phyloP scores from a whole-genome alignment of 2,113 vertebrate species.

The Zonotrichia leucophrys region DNA sequence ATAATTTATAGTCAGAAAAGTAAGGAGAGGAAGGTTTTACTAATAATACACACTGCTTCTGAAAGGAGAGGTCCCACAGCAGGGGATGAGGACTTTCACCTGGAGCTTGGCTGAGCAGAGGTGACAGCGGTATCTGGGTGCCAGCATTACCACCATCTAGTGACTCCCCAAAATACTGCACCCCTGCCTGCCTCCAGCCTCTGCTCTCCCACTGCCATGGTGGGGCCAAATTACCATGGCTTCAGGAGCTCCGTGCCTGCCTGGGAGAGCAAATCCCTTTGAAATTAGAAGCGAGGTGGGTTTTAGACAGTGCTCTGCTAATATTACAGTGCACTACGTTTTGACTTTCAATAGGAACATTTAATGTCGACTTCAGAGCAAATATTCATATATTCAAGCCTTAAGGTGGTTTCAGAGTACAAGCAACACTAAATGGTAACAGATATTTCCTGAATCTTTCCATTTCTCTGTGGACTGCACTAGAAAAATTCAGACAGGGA shows the following conservation, averaged over 20 bases:
- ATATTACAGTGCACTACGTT: not conserved
- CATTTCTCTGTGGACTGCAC: not conserved
- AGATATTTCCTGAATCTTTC: not conserved
- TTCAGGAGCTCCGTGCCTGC: not conserved
- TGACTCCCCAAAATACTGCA: not conserved
- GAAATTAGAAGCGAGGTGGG: not conserved
- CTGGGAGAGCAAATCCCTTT: not conserved
- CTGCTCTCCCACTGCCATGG: not conserved
- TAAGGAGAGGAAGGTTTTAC: not conserved
- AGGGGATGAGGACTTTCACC: not conserved
- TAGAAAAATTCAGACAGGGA: not conserved
- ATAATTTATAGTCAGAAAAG: not conserved
- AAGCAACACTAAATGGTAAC: conserved; percentile 9
- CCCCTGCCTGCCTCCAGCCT: not conserved
- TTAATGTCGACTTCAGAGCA: conserved; percentile 23
- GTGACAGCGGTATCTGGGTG: not conserved
- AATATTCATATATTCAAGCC: conserved; percentile 51
- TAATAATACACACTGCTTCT: not conserved
- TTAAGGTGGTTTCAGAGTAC: conserved; percentile 23
- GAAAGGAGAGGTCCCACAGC: not conserved
- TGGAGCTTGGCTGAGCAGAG: not conserved
- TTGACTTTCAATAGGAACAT: conserved; percentile 18
- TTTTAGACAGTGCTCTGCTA: not conserved
- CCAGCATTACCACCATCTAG: not conserved
- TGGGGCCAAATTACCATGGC: not conserved